Base-by-base conservation (phyloP, 2,888 invertebrate genomes). In the Coronaproctus castanopsis region DNA sequence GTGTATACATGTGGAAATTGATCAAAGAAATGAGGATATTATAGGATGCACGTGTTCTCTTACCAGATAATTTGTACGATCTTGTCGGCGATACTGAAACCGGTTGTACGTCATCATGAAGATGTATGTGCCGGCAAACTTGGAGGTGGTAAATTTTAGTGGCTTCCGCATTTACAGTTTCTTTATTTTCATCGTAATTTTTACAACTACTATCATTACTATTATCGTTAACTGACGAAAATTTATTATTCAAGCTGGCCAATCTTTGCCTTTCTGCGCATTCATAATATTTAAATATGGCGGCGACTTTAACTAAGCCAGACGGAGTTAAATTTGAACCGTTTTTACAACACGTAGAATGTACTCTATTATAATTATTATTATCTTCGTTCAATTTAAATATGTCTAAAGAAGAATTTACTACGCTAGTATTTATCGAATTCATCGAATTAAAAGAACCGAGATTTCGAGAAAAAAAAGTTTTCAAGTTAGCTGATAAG, bases 261-360 rank as follows among this genome's bases (percentile, higher is more conserved):
- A 57, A 52, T 54, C 54, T 55, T 48, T 57, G 50, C 19, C 61
- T 53, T 36, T 54, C 24, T 14, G 57, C 20, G 48, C 57, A 57
- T 52, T 61, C 61, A 54, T 61, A 57, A 49, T 57, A 55, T 57
- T 61, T 61, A 20, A 55, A 61, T 10, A 61, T 2, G 14, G 57
- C 61, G 53, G 80, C 80, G 22, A 81, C 80, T 69, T 81, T 82
- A 52, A 80, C 79, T 61, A 80, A 71, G 67, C 75, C 75, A 64
- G 79, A 79, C 14, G 80, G 80, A 53, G 57, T 61, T 18, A 61
- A 22, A 22, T 54, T 54, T 54, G 21, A 18, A 22, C 21, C 5
- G 14, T 36, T 14, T 5, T 36, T 36, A 36, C 36, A 36, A 14
- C 36, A 36, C 8, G 8, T 36, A 14, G 36, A 36, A 8, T 36